Evolutionary conservation across 2,888 invertebrate genomes (phyloP).

Genomic region (Diplazon laetatorius): DNA sequence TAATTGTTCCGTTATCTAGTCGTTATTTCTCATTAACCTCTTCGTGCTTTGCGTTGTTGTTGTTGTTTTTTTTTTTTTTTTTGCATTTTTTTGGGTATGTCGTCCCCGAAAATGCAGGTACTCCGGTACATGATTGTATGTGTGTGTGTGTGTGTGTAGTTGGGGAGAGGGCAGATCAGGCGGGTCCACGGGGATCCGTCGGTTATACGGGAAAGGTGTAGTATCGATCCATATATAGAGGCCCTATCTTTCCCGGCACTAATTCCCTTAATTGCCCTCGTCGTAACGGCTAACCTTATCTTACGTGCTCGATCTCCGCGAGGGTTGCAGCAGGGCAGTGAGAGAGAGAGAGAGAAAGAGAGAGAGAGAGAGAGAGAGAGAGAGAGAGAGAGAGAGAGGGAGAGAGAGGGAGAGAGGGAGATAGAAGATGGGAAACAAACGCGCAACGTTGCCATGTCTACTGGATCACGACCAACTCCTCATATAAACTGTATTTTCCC

Average conservation of each 20-base stretch:
- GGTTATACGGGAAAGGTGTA: slow-evolving; percentile 25
- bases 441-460: too few species aligned
- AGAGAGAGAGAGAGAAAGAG: too few species aligned
- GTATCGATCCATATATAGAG: slow-evolving; percentile 58
- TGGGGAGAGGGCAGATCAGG: slow-evolving; percentile 1
- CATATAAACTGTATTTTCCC: too few species aligned
- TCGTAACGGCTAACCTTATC: slow-evolving; percentile 65
- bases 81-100: slow-evolving; percentile 43
- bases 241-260: slow-evolving; percentile 64
- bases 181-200: slow-evolving; percentile 33
- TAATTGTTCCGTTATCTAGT: slow-evolving; percentile 57
- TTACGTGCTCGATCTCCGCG: slow-evolving; percentile 61
- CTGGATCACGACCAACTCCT: too few species aligned
- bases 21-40: slow-evolving; percentile 60
- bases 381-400: too few species aligned
- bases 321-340: neutral
- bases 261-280: slow-evolving; percentile 66
- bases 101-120: slow-evolving; percentile 53
- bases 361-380: too few species aligned
- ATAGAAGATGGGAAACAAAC: too few species aligned
- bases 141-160: too few species aligned
- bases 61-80: slow-evolving; percentile 13
- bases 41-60: slow-evolving; percentile 33
- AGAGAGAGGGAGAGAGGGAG: too few species aligned
- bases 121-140: slow-evolving; percentile 45